Evolutionary conservation across 2,797 vertebrate genomes (phyloP).

Genomic region (Acrossocheilus fasciatus): DNA sequence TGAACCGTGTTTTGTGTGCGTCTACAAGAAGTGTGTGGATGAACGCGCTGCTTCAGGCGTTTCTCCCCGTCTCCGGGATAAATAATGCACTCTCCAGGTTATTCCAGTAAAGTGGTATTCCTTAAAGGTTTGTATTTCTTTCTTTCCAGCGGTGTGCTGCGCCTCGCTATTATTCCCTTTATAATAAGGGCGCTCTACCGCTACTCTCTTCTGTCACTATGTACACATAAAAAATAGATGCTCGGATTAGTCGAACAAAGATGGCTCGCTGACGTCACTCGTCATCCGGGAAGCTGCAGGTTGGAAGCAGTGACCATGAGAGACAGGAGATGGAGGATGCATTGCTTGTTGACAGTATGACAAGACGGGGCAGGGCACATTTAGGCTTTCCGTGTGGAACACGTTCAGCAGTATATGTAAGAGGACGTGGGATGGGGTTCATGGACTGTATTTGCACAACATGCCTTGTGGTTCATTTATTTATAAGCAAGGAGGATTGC

Average conservation of each 20-base stretch:
- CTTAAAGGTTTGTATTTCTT: slow-evolving; percentile 21
- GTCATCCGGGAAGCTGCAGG: slow-evolving; percentile 74
- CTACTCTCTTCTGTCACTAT: slow-evolving; percentile 66
- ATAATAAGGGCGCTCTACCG: slow-evolving; percentile 60
- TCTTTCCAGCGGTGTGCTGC: slow-evolving; percentile 54
- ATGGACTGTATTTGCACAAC: neutral
- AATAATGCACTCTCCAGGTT: slow-evolving; percentile 66
- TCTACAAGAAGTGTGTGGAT: slow-evolving; percentile 64
- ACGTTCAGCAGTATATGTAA: neutral
- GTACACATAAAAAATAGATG: slow-evolving; percentile 78
- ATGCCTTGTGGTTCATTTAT: slow-evolving; percentile 59
- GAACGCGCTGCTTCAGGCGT: slow-evolving; percentile 73
- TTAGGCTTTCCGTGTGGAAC: neutral
- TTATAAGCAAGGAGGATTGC: slow-evolving; percentile 49
- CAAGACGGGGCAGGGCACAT: neutral
- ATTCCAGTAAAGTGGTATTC: slow-evolving; percentile 52
- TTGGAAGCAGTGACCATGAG: slow-evolving; percentile 70
- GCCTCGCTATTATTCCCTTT: slow-evolving; percentile 65
- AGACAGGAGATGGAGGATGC: slow-evolving; percentile 54
- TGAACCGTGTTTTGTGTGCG: slow-evolving; percentile 49
- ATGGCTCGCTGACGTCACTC: slow-evolving; percentile 84
- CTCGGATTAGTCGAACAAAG: slow-evolving; percentile 79
- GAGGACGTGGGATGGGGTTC: neutral
- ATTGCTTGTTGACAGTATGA: neutral
- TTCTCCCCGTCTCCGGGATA: slow-evolving; percentile 68